Conservation (phyloP, 1,140 invertebrate species). For the Diabrotica virgifera region DNA sequence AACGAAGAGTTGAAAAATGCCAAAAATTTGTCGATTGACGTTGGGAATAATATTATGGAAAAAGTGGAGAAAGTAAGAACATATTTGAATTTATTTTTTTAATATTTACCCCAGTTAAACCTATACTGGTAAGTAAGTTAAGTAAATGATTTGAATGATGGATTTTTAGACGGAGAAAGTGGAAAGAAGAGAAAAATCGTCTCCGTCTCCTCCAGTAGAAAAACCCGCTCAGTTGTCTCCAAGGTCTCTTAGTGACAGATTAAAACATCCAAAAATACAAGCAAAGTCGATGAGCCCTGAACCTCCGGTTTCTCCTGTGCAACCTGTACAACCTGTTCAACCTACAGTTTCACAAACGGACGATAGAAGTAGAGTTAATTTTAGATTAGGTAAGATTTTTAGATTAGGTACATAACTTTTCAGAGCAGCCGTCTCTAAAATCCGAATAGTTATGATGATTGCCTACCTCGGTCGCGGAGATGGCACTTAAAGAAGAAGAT, state of each 20-base stretch:
- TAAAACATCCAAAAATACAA: constrained; percentile 45
- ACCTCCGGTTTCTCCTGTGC: constrained; percentile 20
- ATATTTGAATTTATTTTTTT: too few species aligned
- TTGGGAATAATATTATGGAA: constrained; percentile 17
- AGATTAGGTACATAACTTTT: too few species aligned
- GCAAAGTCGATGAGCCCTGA: constrained; percentile 37
- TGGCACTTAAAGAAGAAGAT: too few species aligned
- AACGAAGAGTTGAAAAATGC: constrained; percentile 35
- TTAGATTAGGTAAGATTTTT: constrained; percentile 27
- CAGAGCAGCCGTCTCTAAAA: too few species aligned
- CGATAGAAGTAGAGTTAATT: constrained; percentile 27
- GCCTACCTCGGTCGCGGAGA: too few species aligned
- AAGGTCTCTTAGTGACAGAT: constrained; percentile 42
- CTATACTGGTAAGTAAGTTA: too few species aligned
- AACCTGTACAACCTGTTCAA: background rate
- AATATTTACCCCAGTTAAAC: too few species aligned
- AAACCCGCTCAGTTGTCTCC: constrained; percentile 19
- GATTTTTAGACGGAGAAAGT: background rate
- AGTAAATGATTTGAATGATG: too few species aligned
- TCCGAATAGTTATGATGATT: too few species aligned
- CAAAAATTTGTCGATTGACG: constrained; percentile 27
- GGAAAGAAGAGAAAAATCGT: constrained; percentile 14
- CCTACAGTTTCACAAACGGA: constrained; percentile 15
- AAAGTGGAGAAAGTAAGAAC: constrained; percentile 5
- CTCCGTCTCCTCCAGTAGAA: constrained; percentile 3